Base-by-base conservation (phyloP, 2,797 vertebrate genomes). In the Meda fulgida region DNA sequence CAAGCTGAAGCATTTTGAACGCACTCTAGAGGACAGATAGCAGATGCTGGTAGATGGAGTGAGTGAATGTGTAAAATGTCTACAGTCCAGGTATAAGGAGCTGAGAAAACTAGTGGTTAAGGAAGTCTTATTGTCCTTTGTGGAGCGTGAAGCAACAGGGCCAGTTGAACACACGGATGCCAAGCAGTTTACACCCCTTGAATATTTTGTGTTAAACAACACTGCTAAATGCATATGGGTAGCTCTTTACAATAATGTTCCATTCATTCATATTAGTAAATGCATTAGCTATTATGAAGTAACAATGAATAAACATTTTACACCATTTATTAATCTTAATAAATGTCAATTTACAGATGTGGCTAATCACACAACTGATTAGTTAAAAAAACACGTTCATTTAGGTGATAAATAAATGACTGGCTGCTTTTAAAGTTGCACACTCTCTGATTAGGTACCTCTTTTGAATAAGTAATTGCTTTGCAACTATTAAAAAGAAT, bases 1-100 rank as follows among this genome's bases (percentile, higher is more conserved):
- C 84, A 78, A 81, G 83, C 86, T 63, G 75, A 60, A 75, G 79
- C 63, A n/a, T 60, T 71, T 60, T 85, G 67, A 84, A 58, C 80
- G 51, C 77, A 71, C 83, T 31, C 87, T 38, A 78, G 73, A 83
- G 29, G 67, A 80, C 67, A 70, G 71, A 78, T 43, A 78, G 51
- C 51, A 78, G 21, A 78, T 78, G 66, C 75, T 70, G 36, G 63
- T 43, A n/a, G 51, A 70, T 8, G 19, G 51, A 70, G 51, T n/a
- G 51, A 70, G 51, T n/a, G 26, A 69, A 43, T 18, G 18, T 78
- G 63, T 77, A 48, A 77, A 77, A 77, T 31, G 26, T 69, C n/a
- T 53, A 38, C n/a, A 70, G 26, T 53, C n/a, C 34, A 9, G 29
- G 26, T 51, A 3, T 67, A 51, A 77, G 71, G 29, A 75, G 58